Conservation (phyloP, 2,888 invertebrate species). For the Microctonus brassicae region DNA sequence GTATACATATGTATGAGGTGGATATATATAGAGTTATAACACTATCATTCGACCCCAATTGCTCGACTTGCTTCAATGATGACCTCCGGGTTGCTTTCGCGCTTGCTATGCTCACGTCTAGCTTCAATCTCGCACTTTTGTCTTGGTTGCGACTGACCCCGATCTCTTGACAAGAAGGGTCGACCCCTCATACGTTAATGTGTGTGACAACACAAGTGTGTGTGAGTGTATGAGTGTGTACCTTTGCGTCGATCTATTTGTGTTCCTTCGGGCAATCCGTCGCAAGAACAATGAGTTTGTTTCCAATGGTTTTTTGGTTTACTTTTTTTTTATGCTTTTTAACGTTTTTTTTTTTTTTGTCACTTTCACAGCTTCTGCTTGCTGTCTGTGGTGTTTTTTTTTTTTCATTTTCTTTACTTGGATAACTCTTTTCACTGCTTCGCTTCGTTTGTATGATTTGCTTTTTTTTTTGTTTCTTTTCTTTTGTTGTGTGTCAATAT, state of each 20-base stretch:
- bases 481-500: background rate
- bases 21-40: background rate
- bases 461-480: background rate
- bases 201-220: background rate
- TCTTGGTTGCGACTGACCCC: constrained; percentile 24
- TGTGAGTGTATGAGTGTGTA: background rate
- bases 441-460: background rate
- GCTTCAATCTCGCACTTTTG: constrained; percentile 36
- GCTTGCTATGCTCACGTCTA: constrained; percentile 27
- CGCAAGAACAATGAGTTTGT: background rate
- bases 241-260: background rate
- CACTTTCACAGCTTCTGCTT: background rate
- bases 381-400: background rate
- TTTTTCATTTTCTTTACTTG: background rate
- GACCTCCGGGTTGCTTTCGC: constrained; percentile 22
- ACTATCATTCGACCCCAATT: background rate
- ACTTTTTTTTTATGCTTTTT: too few relatives aligned
- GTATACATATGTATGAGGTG: background rate
- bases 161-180: constrained; percentile 1
- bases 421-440: background rate
- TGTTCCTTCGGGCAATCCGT: background rate
- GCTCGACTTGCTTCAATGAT: constrained; percentile 2
- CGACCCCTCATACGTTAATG: background rate
- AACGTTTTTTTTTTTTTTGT: background rate
- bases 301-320: background rate